A percentile compares a stretch with the other conserved stretches of the same genome.
Evolutionary conservation across 2,888 invertebrate species (phyloP).

Genomic region (Carcina quercana): DNA sequence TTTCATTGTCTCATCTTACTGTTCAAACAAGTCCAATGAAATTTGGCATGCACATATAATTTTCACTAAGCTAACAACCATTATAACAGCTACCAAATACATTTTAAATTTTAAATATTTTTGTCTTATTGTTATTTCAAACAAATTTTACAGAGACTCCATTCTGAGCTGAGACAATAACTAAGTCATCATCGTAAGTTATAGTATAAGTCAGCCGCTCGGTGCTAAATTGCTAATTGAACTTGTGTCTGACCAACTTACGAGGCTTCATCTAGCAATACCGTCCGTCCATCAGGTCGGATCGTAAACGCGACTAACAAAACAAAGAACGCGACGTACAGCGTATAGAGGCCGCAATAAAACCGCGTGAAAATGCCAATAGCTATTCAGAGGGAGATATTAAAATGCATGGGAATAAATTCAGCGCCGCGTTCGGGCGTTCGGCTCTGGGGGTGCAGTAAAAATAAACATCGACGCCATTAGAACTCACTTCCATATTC

Average conservation of each 20-base stretch:
- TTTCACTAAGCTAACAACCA: no score
- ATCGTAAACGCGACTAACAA: constrained; percentile 58
- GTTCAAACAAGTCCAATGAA: no score
- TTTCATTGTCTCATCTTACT: no score
- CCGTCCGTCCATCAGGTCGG: constrained; percentile 48
- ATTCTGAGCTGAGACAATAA: no score
- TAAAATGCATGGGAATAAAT: constrained; percentile 76
- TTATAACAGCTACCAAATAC: no score
- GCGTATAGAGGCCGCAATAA: constrained; percentile 55
- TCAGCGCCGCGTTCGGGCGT: constrained; percentile 76
- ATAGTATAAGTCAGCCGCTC: no score
- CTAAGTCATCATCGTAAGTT: no score
- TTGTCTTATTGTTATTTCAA: no score
- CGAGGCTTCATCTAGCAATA: constrained; percentile 54
- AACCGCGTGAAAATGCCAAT: constrained; percentile 72
- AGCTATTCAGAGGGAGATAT: constrained; percentile 74
- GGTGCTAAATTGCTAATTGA: no score
- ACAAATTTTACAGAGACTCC: no score
- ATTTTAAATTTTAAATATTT: no score
- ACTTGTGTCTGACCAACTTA: constrained; percentile 37
- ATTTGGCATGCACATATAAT: no score
- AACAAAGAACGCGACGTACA: constrained; percentile 44
- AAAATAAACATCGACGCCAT: constrained; percentile 76
- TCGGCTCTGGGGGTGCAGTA: constrained; percentile 71
- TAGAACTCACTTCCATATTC: constrained; percentile 77